Evolutionary conservation across 2,113 vertebrate genomes (phyloP).

Genomic region (Trogon melanurus): DNA sequence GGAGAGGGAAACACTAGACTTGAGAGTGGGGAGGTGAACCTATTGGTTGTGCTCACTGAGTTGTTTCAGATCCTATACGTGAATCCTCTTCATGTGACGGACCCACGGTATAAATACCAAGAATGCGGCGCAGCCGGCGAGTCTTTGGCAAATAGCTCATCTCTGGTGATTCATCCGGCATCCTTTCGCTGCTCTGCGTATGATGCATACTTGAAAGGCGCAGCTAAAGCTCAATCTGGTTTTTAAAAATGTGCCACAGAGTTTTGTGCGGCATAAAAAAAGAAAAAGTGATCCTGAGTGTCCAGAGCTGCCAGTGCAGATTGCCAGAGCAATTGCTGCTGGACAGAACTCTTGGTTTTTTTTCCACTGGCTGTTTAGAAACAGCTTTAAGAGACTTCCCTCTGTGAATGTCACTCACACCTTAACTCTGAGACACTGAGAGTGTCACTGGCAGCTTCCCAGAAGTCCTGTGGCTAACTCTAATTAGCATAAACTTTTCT

Average conservation of each 20-base stretch:
- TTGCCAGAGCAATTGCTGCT: background rate
- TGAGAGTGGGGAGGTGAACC: background rate
- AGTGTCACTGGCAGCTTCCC: background rate
- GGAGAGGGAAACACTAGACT: background rate
- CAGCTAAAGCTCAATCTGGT: background rate
- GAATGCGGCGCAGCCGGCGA: background rate
- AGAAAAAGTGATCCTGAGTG: background rate
- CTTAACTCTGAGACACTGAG: background rate
- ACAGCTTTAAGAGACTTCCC: background rate
- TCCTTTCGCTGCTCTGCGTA: background rate
- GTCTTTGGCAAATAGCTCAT: background rate
- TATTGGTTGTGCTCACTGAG: background rate
- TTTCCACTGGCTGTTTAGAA: background rate
- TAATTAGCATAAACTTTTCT: constrained; percentile 9
- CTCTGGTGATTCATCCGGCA: background rate
- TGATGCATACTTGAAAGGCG: background rate
- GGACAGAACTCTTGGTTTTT: background rate
- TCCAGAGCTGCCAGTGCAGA: background rate
- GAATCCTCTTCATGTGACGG: constrained; percentile 9
- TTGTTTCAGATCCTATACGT: background rate
- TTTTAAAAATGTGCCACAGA: background rate
- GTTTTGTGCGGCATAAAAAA: background rate
- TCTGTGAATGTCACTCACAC: background rate
- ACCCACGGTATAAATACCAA: background rate
- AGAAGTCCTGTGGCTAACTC: background rate